These are phyloP conservation scores for Meriones unguiculatus DNA, from an alignment of 2,113 vertebrate genomes.

Conservation along the genomic window DNA sequence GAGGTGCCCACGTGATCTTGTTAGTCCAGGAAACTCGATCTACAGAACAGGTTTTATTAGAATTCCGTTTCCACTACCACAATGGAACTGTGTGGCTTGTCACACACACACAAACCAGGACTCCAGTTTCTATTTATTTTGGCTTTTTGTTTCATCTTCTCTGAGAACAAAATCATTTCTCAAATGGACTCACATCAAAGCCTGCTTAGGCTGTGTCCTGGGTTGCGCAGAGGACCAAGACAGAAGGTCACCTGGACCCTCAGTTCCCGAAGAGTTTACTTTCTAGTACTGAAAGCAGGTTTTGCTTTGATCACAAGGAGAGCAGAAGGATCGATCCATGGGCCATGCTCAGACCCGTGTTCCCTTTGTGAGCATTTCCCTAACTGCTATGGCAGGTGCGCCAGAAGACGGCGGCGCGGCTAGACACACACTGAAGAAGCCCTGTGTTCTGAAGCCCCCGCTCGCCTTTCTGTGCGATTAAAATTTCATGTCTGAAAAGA, in stretches of 20 bases:
- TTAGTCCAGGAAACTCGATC: not conserved
- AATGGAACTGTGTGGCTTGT: not conserved
- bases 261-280: not conserved
- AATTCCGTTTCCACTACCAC: not conserved
- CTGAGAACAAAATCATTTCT: not conserved
- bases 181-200: not conserved
- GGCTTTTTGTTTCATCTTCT: not conserved
- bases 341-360: not conserved
- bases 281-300: slow-evolving; percentile 1
- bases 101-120: not conserved
- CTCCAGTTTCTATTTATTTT: not conserved
- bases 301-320: not conserved
- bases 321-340: not conserved
- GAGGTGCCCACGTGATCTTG: not conserved
- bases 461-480: slow-evolving; percentile 22
- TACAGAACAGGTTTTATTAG: not conserved
- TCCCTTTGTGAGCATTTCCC: too few species aligned
- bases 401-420: fast-evolving
- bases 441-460: not conserved
- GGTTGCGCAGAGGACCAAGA: not conserved
- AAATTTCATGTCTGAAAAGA: slow-evolving; percentile 53
- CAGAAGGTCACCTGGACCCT: not conserved
- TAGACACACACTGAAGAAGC: not conserved
- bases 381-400: too few species aligned
- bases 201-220: not conserved